A percentile compares a stretch with the other conserved stretches of the same genome.
These are phyloP conservation scores for Zaprionus taronus DNA, from an alignment of 1,140 invertebrate species.

Conservation along the genomic window DNA sequence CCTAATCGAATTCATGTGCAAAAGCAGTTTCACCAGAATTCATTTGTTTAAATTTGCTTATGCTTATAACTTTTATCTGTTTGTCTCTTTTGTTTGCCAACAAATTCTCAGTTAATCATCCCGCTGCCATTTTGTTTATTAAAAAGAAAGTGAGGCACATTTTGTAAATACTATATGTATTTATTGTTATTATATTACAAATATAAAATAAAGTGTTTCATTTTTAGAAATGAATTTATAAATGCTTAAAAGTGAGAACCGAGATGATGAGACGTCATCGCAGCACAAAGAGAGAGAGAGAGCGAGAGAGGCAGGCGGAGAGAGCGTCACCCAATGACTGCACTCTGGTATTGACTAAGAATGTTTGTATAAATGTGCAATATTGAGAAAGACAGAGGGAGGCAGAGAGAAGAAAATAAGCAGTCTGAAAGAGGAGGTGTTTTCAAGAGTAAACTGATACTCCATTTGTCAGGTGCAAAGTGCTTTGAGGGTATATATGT, in stretches of 20 bases:
- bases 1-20: constrained; percentile 22
- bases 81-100: constrained; percentile 4
- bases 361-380: constrained; percentile 17
- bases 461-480: constrained; percentile 37
- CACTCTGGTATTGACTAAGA: constrained; percentile 25
- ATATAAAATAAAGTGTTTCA: constrained; percentile 16
- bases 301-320: constrained; percentile 6
- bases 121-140: constrained; percentile 36
- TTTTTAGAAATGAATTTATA: constrained; percentile 31
- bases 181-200: background rate
- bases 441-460: constrained; percentile 23
- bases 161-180: constrained; percentile 9
- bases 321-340: constrained; percentile 16
- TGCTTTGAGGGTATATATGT: constrained; percentile 20
- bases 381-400: constrained; percentile 32
- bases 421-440: constrained; percentile 24
- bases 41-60: constrained; percentile 22
- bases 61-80: constrained; percentile 1
- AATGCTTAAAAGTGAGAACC: constrained; percentile 12
- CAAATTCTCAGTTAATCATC: constrained; percentile 28
- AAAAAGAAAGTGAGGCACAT: constrained; percentile 48
- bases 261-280: constrained; percentile 14
- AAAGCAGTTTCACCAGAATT: constrained; percentile 46
- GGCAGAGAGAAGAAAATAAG: constrained; percentile 12
- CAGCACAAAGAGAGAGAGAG: constrained; percentile 2